Evolutionary conservation across 2,113 vertebrate genomes (phyloP).

Genomic region (Vombatus ursinus): DNA sequence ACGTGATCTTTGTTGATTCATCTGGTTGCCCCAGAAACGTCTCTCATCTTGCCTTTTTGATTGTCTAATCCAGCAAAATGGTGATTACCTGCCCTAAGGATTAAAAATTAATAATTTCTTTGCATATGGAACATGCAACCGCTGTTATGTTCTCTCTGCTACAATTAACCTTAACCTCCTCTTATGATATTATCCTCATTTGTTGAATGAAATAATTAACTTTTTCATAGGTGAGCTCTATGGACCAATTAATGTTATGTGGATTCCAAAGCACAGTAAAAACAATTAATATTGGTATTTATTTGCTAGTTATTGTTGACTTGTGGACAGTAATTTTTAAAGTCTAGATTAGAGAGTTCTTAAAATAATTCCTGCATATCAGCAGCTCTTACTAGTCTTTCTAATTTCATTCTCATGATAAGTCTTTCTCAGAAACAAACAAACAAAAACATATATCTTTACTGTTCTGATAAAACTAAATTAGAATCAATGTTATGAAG

Average conservation of each 20-base stretch:
- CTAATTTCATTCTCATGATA: not conserved
- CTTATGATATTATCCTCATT: slow-evolving; percentile 28
- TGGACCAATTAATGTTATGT: slow-evolving; percentile 24
- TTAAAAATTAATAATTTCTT: slow-evolving; percentile 43
- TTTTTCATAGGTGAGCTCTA: slow-evolving; percentile 42
- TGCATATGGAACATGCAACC: not conserved
- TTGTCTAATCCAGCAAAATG: not conserved
- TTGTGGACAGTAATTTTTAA: slow-evolving; percentile 32
- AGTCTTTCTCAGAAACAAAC: not conserved
- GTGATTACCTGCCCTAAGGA: not conserved
- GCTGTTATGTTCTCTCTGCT: not conserved
- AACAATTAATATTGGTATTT: slow-evolving; percentile 45
- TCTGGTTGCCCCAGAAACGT: not conserved
- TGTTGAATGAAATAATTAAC: slow-evolving; percentile 22
- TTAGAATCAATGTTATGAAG: not conserved
- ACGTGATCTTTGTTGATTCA: not conserved
- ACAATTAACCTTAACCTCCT: slow-evolving; percentile 33
- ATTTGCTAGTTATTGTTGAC: slow-evolving; percentile 42
- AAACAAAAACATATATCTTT: not conserved
- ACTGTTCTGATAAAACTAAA: not conserved
- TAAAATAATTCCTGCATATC: not conserved
- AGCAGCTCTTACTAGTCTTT: not conserved
- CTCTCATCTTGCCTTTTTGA: not conserved
- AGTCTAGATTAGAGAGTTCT: not conserved
- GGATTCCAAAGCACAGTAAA: slow-evolving; percentile 38